phyloP scores from a whole-genome alignment of 1,140 invertebrate species.

The Pseudomyrmex gracilis region DNA sequence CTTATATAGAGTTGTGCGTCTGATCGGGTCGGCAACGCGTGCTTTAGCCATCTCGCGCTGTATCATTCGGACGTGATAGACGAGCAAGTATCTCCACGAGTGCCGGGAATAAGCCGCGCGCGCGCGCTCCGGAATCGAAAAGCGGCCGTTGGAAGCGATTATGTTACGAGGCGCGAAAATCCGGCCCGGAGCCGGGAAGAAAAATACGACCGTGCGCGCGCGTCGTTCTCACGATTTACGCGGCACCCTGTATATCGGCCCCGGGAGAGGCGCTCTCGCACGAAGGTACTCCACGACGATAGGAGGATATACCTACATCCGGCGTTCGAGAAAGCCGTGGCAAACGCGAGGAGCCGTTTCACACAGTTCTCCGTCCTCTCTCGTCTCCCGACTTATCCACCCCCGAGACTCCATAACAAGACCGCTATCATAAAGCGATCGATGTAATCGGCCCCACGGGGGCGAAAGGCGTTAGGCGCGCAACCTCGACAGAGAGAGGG shows the following conservation, averaged over 20 bases:
- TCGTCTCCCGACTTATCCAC: conserved; percentile 44
- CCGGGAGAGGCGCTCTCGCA: conserved; percentile 38
- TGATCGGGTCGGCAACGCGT: not conserved
- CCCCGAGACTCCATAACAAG: conserved; percentile 70
- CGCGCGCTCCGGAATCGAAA: not conserved
- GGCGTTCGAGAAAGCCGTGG: not conserved
- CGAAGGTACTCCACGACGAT: conserved; percentile 34
- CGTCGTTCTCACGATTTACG: conserved; percentile 31
- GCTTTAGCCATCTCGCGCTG: not conserved
- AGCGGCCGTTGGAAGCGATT: not conserved
- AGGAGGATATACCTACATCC: conserved; percentile 49
- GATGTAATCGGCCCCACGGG: conserved; percentile 73
- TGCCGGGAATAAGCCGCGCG: conserved; percentile 1
- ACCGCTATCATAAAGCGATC: conserved; percentile 75
- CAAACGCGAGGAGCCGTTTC: conserved; percentile 16
- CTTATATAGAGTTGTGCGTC: not conserved
- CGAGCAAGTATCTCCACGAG: not conserved
- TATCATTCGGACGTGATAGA: not conserved
- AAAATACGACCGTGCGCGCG: not conserved
- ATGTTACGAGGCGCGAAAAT: conserved; percentile 31
- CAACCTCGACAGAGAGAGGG: conserved; percentile 17
- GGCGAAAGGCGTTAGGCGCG: conserved; percentile 26
- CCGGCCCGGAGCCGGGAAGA: not conserved
- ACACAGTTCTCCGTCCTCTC: not conserved
- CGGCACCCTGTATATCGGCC: conserved; percentile 50